Evolutionary conservation across 2,888 invertebrate species (phyloP).

Genomic region (Apantesis nais): DNA sequence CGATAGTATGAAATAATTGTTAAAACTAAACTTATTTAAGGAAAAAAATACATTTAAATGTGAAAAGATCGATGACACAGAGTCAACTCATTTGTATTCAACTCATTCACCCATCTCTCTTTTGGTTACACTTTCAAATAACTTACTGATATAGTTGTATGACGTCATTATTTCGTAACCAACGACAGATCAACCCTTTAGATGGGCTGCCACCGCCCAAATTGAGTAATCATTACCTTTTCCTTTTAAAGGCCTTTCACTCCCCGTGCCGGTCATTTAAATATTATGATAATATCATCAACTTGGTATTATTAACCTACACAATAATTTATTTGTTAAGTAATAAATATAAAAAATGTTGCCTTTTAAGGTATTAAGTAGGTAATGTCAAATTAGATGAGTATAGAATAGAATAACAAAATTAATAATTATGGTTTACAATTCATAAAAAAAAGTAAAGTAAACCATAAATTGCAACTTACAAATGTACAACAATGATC

Average conservation of each 20-base stretch:
- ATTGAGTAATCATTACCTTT: constrained; percentile 50
- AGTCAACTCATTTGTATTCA: no score
- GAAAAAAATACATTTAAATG: neutral
- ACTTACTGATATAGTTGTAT: neutral
- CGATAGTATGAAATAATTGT: no score
- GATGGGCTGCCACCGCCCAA: constrained; percentile 29
- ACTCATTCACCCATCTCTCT: neutral
- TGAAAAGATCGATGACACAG: neutral
- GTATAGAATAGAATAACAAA: constrained; percentile 25
- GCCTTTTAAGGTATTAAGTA: neutral
- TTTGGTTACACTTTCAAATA: neutral
- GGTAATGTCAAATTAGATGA: constrained; percentile 25
- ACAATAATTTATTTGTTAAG: no score
- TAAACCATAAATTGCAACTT: constrained; percentile 21
- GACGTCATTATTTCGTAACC: neutral
- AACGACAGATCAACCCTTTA: constrained; percentile 12
- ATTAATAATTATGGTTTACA: constrained; percentile 34
- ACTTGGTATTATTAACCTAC: constrained; percentile 2
- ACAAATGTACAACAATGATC: constrained; percentile 8
- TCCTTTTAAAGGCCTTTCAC: constrained; percentile 44
- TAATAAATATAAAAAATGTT: no score
- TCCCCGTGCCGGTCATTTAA: constrained; percentile 40
- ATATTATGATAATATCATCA: constrained; percentile 50
- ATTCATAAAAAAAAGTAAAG: constrained; percentile 21
- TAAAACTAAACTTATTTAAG: no score